phyloP scores from a whole-genome alignment of 2,888 invertebrate genomes.

The Colletes collaris region DNA sequence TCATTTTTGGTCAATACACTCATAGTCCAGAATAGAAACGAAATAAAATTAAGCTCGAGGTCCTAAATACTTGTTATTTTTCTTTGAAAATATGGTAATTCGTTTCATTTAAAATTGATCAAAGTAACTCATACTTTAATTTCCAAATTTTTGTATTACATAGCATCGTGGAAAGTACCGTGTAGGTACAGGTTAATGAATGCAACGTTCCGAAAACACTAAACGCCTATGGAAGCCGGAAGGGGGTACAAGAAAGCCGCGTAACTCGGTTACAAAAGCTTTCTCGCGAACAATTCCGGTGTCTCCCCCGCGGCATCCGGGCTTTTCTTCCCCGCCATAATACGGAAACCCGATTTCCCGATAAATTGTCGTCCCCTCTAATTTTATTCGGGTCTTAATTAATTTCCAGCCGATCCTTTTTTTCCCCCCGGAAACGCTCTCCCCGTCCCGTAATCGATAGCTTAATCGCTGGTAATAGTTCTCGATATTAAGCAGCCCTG shows the following conservation, averaged over 20 bases:
- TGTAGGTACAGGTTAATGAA: conserved; percentile 4
- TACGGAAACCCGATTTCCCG: conserved; percentile 58
- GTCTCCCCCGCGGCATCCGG: conserved; percentile 3
- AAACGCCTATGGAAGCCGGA: neutral
- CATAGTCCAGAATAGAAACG: no score
- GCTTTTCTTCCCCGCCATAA: conserved; percentile 40
- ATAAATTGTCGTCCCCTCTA: conserved; percentile 61
- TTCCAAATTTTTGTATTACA: neutral
- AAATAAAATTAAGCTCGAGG: no score
- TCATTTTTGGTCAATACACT: no score
- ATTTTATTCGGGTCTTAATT: conserved; percentile 65
- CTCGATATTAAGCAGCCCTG: conserved; percentile 53
- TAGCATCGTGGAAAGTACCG: neutral
- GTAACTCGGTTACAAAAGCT: conserved; percentile 52
- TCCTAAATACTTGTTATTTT: no score
- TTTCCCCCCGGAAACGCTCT: conserved; percentile 18
- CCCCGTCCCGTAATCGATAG: conserved; percentile 60
- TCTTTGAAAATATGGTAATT: no score
- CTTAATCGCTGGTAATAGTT: conserved; percentile 67
- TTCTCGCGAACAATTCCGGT: conserved; percentile 29
- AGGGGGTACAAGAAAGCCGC: conserved; percentile 31
- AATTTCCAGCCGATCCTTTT: conserved; percentile 53
- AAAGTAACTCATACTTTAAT: no score
- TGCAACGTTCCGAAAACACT: conserved; percentile 12
- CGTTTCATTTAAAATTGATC: no score